phyloP scores from a whole-genome alignment of 2,888 invertebrate species.

The Sminthurides aquaticus region DNA sequence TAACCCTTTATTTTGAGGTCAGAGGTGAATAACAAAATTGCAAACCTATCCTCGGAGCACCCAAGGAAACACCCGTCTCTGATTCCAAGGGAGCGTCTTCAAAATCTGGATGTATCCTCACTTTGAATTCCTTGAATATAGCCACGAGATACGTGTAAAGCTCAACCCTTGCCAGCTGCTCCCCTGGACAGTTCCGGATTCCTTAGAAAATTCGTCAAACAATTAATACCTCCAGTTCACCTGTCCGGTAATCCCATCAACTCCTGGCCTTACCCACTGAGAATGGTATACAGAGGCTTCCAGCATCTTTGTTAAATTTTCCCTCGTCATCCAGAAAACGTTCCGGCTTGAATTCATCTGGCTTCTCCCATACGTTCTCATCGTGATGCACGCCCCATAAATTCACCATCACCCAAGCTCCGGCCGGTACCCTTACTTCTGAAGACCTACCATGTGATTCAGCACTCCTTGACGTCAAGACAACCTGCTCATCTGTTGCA shows the following conservation, averaged over 20 bases:
- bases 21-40: not conserved
- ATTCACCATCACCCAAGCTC: not conserved
- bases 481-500: constrained; percentile 1
- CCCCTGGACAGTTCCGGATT: not conserved
- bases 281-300: not conserved
- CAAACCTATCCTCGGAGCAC: not conserved
- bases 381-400: constrained; percentile 6
- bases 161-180: not conserved
- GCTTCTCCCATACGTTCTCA: constrained; percentile 4
- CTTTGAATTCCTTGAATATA: not conserved
- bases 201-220: not conserved
- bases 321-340: not conserved
- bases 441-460: not conserved
- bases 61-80: constrained; percentile 1
- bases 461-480: not conserved
- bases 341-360: constrained; percentile 1
- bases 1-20: no score
- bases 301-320: constrained; percentile 5
- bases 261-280: constrained; percentile 4
- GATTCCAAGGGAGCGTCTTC: not conserved
- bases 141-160: not conserved
- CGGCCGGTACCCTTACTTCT: not conserved
- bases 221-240: not conserved
- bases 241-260: not conserved
- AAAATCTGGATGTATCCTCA: not conserved